Base-by-base conservation (phyloP, 1,140 invertebrate genomes). In the silkworm (Bombyx mori) region DNA sequence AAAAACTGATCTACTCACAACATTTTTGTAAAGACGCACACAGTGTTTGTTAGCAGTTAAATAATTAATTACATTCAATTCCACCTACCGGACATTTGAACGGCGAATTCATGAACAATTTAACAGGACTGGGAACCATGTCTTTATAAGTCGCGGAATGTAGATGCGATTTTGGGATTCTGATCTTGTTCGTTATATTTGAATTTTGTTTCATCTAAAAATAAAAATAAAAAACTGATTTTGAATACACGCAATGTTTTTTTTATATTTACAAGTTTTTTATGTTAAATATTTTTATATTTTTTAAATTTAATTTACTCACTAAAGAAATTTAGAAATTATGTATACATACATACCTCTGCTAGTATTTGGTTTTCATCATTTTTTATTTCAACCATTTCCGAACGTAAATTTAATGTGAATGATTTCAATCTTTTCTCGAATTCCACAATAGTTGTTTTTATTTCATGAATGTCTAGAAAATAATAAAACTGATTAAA, bases 381-480 rank as follows among this genome's bases (percentile, higher is more conserved):
- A 8, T 56, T 52, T 57, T 72, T 66, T 47, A 83, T 62, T 56
- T 47, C 43, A 45, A 63, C 44, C 22, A 82, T 58, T 70, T 84
- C 71, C 22, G 53, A 63, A 55, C 68, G 71, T 6, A 82, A 60
- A 66, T 68, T 71, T 8, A 58, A 60, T 70, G 86, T 84, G 9
- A 85, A 52, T 10, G 61, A 59, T 63, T 71, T 73, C 22, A 89
- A 79, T 60, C 80, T 87, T 5, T 70, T 58, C 66, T 88, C 85
- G 7, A 89, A 60, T 35, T 68, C 59, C 12, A 82, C 57, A 49
- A 88, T 79, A 65, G 81, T 74, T 57, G 58, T 78, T 75, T 83
- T 88, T 47, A 89, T 66, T 42, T 78, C 71, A 8, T 80, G 69
- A 7, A 89, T 77, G 68, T 89, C 88, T 89, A 60, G 42, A 83